Evolutionary conservation across 2,888 invertebrate genomes (phyloP).

Genomic region (Capitulum mitella): DNA sequence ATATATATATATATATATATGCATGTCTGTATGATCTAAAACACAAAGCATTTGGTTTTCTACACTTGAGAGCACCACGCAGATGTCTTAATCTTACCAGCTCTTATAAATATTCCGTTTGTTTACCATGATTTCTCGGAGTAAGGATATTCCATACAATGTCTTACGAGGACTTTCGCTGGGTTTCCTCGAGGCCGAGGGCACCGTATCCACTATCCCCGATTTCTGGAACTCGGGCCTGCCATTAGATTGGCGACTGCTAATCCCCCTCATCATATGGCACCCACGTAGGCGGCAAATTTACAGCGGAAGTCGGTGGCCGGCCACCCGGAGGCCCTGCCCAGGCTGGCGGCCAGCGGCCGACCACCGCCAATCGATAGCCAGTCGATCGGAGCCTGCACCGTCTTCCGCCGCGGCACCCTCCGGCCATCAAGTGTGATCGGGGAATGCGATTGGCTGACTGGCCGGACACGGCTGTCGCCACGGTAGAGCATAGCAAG

Average conservation of each 20-base stretch:
- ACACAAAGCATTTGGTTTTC: no score
- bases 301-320: constrained; percentile 10
- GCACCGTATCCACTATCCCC: neutral
- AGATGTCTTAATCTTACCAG: no score
- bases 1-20: no score
- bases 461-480: neutral
- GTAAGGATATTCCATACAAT: no score
- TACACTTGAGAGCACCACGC: no score
- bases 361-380: neutral
- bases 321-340: neutral
- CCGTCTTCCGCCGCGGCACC: neutral
- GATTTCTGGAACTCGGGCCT: neutral
- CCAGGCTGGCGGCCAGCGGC: neutral
- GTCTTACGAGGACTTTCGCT: no score
- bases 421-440: neutral
- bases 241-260: neutral
- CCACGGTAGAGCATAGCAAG: no score
- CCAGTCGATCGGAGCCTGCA: neutral
- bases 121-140: no score
- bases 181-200: no score
- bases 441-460: constrained; percentile 12
- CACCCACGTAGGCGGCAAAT: constrained; percentile 12
- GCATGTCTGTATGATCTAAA: no score
- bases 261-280: constrained; percentile 10
- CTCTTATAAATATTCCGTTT: no score